Base-by-base conservation (phyloP, 2,113 vertebrate genomes). In the Rhadina sibilatrix region DNA sequence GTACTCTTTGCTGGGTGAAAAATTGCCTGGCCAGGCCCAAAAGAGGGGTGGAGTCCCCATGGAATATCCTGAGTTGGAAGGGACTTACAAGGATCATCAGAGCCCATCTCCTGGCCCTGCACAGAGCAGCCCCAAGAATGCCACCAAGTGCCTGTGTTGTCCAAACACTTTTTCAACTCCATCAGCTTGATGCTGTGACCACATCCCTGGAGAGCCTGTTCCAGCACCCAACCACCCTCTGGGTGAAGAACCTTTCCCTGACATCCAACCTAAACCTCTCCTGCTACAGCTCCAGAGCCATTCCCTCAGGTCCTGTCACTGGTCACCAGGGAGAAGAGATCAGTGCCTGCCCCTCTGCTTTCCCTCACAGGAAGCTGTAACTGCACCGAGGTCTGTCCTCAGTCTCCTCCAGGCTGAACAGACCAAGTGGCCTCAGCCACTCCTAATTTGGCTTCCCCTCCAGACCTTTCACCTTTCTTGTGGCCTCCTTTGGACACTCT, bases 11-110 rank as follows among this genome's bases (percentile, higher is more conserved):
- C 60, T 59, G 44, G 53, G 42, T 59, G 13, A 59, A 52, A 59
- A 44, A 3, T 11, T 50, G 31, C 31, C 15, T 5, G 37, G 44
- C 37, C 0, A 0, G 35, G 37, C 37, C 44, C 52, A 35, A 22
- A 59, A 33, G 8, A 37, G 11, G 11, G 15, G 9, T 49, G 21
- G 37, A 44, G 27, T 77, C 54, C 52, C 18, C 27, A 15, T 5
- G 10, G 44, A 60, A 60, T 44, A 33, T 28, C 22, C 64, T 53
- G 37, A 33, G 33, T 15, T 77, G 46, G 72, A 53, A 87, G 15
- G 27, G 46, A 28, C 3, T 18, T 12, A 52, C 1, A 44, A 37
- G 22, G 46, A 77, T 60, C 46, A 60, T 33, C 83, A 19, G 37
- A 53, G 11, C 37, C 27, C 38, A 23, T 44, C 38, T 37, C 19